A percentile compares a stretch with the other conserved stretches of the same genome.
Evolutionary conservation across 2,797 vertebrate genomes (phyloP).

Genomic region (Oreonectes daqikongensis): DNA sequence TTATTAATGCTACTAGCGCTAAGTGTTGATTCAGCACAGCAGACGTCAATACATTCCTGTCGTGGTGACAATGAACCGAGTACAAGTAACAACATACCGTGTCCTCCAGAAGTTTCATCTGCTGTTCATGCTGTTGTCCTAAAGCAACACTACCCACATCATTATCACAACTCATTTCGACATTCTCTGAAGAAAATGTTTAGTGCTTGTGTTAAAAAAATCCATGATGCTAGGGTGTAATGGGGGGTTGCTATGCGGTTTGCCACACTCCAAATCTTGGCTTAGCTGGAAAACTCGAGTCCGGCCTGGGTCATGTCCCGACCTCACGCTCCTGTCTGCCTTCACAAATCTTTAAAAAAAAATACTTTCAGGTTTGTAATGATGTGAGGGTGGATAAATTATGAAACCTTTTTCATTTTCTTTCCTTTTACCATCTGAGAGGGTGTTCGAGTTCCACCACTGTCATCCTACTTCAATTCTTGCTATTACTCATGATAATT

Average conservation of each 20-base stretch:
- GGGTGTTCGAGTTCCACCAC: background rate
- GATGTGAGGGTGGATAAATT: too few relatives aligned
- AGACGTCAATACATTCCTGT: slow-evolving; percentile 40
- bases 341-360: too few relatives aligned
- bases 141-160: background rate
- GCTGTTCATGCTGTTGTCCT: background rate
- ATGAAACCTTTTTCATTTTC: too few relatives aligned
- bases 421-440: background rate
- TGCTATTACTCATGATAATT: background rate
- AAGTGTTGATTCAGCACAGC: background rate
- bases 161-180: background rate
- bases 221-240: background rate
- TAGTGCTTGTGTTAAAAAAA: background rate
- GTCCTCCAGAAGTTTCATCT: background rate
- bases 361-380: too few relatives aligned
- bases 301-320: too few relatives aligned
- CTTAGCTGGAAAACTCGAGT: too few relatives aligned
- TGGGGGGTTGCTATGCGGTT: background rate
- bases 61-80: background rate
- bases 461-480: background rate
- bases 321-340: too few relatives aligned
- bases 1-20: slow-evolving; percentile 20
- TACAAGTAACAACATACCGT: background rate
- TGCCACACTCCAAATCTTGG: too few relatives aligned
- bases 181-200: background rate